Evolutionary conservation across 2,888 invertebrate genomes (phyloP).

Genomic region (Galerucella calmariensis): DNA sequence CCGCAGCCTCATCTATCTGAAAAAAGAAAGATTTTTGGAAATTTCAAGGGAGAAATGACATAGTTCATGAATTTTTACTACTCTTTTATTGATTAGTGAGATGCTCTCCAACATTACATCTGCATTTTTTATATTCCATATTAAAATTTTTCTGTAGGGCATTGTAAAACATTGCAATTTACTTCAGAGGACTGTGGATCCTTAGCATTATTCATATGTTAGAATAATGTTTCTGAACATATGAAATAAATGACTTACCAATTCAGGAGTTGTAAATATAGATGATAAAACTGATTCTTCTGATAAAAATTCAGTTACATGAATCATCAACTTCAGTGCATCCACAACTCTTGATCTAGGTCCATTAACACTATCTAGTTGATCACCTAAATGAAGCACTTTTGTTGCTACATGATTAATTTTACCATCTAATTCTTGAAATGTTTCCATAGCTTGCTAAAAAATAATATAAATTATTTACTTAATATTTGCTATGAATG

Average conservation of each 20-base stretch:
- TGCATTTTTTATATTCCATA: too few relatives aligned
- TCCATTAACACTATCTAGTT: slow-evolving; percentile 95
- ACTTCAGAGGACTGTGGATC: too few relatives aligned
- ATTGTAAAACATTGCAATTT: too few relatives aligned
- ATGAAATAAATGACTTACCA: slow-evolving; percentile 57
- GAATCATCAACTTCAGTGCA: slow-evolving; percentile 90
- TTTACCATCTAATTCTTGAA: slow-evolving; percentile 92
- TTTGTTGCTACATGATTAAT: slow-evolving; percentile 98
- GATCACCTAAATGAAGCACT: slow-evolving; percentile 98
- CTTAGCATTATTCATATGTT: too few relatives aligned
- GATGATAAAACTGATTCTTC: slow-evolving; percentile 86
- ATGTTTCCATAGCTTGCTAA: slow-evolving; percentile 84
- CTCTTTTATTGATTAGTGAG: too few relatives aligned
- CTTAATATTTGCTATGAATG: background rate
- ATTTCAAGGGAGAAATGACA: too few relatives aligned
- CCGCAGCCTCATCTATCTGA: slow-evolving; percentile 93
- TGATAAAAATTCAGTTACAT: slow-evolving; percentile 91
- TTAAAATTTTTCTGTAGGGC: too few relatives aligned
- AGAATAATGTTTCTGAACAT: background rate
- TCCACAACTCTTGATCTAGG: slow-evolving; percentile 95
- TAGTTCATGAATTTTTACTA: too few relatives aligned
- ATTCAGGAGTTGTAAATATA: slow-evolving; percentile 85
- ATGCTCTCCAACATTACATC: too few relatives aligned
- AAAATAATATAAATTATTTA: slow-evolving; percentile 37
- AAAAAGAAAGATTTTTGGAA: slow-evolving; percentile 50